A percentile compares a stretch with the other conserved stretches of the same genome.
phyloP scores from a whole-genome alignment of 1,140 invertebrate species.

The Conopomorpha cramerella region DNA sequence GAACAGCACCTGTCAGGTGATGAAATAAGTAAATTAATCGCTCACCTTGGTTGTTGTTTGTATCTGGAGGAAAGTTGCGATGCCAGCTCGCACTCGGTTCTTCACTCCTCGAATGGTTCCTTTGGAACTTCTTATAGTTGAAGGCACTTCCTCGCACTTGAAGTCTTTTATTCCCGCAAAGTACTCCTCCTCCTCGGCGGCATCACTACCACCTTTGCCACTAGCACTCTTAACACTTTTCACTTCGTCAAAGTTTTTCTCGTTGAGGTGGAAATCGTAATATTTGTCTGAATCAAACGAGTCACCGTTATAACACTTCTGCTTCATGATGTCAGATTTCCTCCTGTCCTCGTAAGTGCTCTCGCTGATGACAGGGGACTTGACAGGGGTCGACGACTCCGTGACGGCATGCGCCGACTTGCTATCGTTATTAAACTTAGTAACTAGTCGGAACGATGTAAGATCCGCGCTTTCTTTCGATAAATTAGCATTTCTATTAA shows the following conservation, averaged over 20 bases:
- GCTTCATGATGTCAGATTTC: constrained; percentile 58
- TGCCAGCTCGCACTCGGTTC: constrained; percentile 91
- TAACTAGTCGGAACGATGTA: constrained; percentile 56
- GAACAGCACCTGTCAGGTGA: too few relatives aligned
- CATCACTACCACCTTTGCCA: constrained; percentile 43
- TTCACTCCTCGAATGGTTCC: constrained; percentile 92
- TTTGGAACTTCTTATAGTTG: constrained; percentile 84
- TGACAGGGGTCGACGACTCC: constrained; percentile 26
- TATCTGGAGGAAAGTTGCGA: constrained; percentile 89
- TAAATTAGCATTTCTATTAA: constrained; percentile 47
- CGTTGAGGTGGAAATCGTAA: constrained; percentile 82
- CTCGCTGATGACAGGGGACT: constrained; percentile 64
- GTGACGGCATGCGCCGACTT: constrained; percentile 33
- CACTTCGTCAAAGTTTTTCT: constrained; percentile 66
- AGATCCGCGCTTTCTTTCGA: constrained; percentile 48
- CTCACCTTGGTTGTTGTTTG: constrained; percentile 68
- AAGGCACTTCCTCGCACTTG: constrained; percentile 65
- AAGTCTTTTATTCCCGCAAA: constrained; percentile 84
- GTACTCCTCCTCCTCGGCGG: constrained; percentile 64
- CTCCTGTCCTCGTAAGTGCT: constrained; percentile 70
- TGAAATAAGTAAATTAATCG: too few relatives aligned
- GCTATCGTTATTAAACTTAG: constrained; percentile 44
- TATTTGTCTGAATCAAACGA: constrained; percentile 76
- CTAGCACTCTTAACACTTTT: constrained; percentile 43
- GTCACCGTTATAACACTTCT: constrained; percentile 53